These are phyloP conservation scores for Chaenodraco wilsoni DNA, from an alignment of 2,797 vertebrate genomes.

Conservation along the genomic window DNA sequence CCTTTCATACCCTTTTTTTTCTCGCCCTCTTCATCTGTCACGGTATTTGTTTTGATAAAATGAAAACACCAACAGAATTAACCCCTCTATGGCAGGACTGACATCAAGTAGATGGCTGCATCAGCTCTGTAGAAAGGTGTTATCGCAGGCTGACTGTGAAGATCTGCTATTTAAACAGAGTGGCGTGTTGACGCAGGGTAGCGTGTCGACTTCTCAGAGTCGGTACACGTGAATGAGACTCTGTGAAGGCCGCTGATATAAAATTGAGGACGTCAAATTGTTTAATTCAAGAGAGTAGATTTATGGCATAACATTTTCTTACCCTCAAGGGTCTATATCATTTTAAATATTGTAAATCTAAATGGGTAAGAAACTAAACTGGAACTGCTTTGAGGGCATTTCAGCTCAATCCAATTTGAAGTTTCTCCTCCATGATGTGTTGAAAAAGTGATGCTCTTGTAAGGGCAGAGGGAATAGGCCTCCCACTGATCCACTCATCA, in stretches of 20 bases:
- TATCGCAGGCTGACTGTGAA: slow-evolving; percentile 79
- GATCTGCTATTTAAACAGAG: slow-evolving; percentile 77
- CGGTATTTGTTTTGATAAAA: slow-evolving; percentile 80
- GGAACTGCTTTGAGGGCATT: slow-evolving; percentile 52
- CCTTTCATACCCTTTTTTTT: slow-evolving; percentile 24
- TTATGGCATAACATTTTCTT: slow-evolving; percentile 35
- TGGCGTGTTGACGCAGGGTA: slow-evolving; percentile 61
- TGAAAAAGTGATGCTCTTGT: slow-evolving; percentile 58
- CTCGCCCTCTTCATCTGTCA: slow-evolving; percentile 61
- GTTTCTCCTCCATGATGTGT: slow-evolving; percentile 43
- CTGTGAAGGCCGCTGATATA: slow-evolving; percentile 41
- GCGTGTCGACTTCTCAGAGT: slow-evolving; percentile 54
- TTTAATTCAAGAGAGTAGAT: slow-evolving; percentile 58
- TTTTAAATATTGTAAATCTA: slow-evolving; percentile 68
- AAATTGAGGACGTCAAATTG: slow-evolving; percentile 58
- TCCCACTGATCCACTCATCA: slow-evolving; percentile 60
- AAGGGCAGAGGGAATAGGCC: slow-evolving; percentile 54
- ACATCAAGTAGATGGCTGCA: slow-evolving; percentile 79
- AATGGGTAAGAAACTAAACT: slow-evolving; percentile 52
- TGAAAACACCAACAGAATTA: slow-evolving; percentile 78
- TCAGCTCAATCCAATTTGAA: slow-evolving; percentile 39
- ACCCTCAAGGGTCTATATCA: slow-evolving; percentile 44
- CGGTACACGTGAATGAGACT: slow-evolving; percentile 59
- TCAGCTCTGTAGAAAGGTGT: slow-evolving; percentile 77
- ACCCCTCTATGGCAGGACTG: slow-evolving; percentile 73